These are phyloP conservation scores for Minunthozetes semirufus DNA, from an alignment of 2,888 invertebrate genomes.

Conservation along the genomic window DNA sequence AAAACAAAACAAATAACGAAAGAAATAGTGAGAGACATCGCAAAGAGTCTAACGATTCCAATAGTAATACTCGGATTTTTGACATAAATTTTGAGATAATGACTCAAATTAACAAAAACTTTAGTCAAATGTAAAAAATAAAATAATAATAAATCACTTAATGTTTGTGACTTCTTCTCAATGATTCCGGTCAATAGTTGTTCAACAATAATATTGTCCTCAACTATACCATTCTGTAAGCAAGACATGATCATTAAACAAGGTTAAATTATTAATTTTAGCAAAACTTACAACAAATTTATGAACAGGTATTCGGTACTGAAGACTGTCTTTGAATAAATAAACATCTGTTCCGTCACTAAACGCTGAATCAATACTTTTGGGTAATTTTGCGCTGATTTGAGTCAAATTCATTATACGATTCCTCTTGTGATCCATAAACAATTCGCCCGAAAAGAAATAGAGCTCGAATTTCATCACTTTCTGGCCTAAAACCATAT, in stretches of 20 bases:
- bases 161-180: neutral
- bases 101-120: too few species aligned
- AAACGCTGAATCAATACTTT: constrained; percentile 3
- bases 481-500: neutral
- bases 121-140: neutral
- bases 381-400: neutral
- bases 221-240: neutral
- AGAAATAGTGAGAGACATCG: too few species aligned
- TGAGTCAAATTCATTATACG: neutral
- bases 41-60: too few species aligned
- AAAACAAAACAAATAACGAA: too few species aligned
- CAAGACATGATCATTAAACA: neutral
- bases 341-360: neutral
- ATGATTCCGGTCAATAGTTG: neutral
- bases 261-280: neutral
- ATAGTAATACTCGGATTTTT: too few species aligned
- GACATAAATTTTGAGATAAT: too few species aligned
- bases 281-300: neutral
- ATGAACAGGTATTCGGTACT: neutral
- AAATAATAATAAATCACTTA: neutral
- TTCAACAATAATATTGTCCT: neutral
- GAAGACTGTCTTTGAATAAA: neutral
- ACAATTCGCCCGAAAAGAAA: neutral
- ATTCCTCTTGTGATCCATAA: neutral
- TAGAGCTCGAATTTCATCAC: neutral